Conservation (phyloP, 35 echinoderm and acorn worm genomes). For the Ptychodera flava region DNA sequence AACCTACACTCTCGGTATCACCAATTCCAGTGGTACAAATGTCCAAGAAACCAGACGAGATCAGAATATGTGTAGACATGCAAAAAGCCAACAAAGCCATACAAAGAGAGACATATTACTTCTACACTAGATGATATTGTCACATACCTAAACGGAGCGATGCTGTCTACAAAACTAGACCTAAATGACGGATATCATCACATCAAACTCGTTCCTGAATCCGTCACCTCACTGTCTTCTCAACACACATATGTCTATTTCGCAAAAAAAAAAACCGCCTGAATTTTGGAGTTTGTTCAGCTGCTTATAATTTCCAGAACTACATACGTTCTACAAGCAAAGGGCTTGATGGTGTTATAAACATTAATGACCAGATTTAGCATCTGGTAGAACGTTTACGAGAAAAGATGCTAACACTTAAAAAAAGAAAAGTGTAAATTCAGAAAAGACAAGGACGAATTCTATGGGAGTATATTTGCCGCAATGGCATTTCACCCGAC, state of each 20-base stretch:
- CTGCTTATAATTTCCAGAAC: slow-evolving; percentile 63
- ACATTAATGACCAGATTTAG: slow-evolving; percentile 71
- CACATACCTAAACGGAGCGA: slow-evolving; percentile 28
- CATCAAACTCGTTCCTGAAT: slow-evolving; percentile 47
- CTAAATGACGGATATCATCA: slow-evolving; percentile 54
- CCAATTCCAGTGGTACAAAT: slow-evolving; percentile 25
- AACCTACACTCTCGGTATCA: slow-evolving; percentile 24
- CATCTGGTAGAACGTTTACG: slow-evolving; percentile 32
- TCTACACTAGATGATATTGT: slow-evolving; percentile 49
- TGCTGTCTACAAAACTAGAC: slow-evolving; percentile 21
- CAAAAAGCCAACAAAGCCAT: slow-evolving; percentile 26
- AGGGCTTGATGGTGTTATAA: slow-evolving; percentile 40
- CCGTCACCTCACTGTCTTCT: slow-evolving; percentile 67
- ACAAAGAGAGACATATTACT: slow-evolving; percentile 33
- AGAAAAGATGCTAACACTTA: slow-evolving; percentile 63
- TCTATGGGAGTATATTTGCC: no score
- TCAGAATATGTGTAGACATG: slow-evolving; percentile 49
- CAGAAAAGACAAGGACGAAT: no score
- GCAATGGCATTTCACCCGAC: no score
- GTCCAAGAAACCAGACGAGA: slow-evolving; percentile 29
- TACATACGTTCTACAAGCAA: slow-evolving; percentile 28
- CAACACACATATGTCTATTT: slow-evolving; percentile 54
- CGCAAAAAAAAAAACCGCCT: slow-evolving; percentile 55
- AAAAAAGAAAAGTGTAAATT: slow-evolving; percentile 36
- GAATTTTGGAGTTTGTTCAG: slow-evolving; percentile 66